phyloP scores from a whole-genome alignment of 2,888 invertebrate species.

The Julus scandinavius region DNA sequence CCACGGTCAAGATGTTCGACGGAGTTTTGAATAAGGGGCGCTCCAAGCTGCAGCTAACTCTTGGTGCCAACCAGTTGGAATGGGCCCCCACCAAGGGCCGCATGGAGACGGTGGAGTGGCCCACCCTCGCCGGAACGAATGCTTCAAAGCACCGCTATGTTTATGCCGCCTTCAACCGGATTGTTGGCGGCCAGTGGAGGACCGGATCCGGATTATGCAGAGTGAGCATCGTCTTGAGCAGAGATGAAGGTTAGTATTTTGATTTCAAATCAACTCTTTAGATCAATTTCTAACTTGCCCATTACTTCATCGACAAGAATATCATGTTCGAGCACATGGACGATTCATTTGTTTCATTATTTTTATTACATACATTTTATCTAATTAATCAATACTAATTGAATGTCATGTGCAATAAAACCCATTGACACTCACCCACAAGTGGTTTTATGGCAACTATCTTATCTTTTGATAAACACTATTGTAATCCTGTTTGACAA shows the following conservation, averaged over 20 bases:
- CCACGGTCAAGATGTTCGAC: conserved; percentile 51
- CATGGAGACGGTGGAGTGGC: conserved; percentile 51
- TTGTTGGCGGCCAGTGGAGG: conserved; percentile 57
- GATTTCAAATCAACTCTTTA: neutral
- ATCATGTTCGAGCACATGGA: too few relatives aligned
- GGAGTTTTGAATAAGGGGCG: conserved; percentile 54
- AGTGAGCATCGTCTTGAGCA: conserved; percentile 48
- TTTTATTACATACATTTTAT: too few relatives aligned
- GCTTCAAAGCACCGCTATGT: neutral
- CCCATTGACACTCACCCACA: too few relatives aligned
- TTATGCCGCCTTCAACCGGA: conserved; percentile 54
- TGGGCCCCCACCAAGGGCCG: conserved; percentile 54
- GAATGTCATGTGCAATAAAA: too few relatives aligned
- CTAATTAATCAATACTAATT: too few relatives aligned
- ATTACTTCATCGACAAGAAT: neutral
- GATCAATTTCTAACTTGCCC: neutral
- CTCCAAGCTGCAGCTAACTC: conserved; percentile 34
- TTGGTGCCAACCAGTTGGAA: conserved; percentile 52
- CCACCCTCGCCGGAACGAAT: neutral
- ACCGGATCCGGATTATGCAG: conserved; percentile 56
- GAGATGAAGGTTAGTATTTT: conserved; percentile 46
- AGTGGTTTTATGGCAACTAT: too few relatives aligned
- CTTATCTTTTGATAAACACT: too few relatives aligned
- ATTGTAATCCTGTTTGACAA: too few relatives aligned
- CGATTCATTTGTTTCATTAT: too few relatives aligned